Percentiles rank a stretch among this genome's conserved stretches.
These are phyloP conservation scores for Bos taurus DNA, from an alignment of 2,113 vertebrate genomes.

Conservation along the genomic window DNA sequence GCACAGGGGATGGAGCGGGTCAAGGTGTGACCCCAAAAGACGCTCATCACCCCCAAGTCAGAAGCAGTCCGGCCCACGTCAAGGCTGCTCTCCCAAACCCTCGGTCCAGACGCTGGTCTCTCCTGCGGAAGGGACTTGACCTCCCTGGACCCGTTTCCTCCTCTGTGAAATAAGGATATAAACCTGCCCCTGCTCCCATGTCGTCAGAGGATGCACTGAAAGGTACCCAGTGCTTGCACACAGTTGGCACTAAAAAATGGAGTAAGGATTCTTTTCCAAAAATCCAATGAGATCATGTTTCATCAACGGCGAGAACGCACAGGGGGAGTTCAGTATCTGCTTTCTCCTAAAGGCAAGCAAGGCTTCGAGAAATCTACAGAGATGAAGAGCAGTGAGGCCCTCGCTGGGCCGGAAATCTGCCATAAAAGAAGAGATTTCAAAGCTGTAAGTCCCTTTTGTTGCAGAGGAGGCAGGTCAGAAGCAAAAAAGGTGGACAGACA, in stretches of 20 bases:
- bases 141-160: not conserved
- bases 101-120: not conserved
- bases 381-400: not conserved
- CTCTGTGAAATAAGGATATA: not conserved
- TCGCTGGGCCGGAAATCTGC: not conserved
- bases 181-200: not conserved
- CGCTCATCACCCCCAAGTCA: fast-evolving
- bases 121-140: not conserved
- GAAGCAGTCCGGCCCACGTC: not conserved
- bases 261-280: not conserved
- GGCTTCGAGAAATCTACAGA: not conserved
- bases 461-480: not conserved
- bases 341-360: not conserved
- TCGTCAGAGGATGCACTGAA: not conserved
- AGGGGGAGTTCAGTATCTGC: not conserved
- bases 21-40: fast-evolving
- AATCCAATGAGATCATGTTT: not conserved
- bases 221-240: not conserved
- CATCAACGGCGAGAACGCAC: not conserved
- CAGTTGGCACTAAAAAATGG: not conserved
- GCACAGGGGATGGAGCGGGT: fast-evolving
- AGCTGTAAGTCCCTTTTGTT: not conserved
- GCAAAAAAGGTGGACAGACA: not conserved
- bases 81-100: not conserved
- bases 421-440: not conserved